phyloP scores from a whole-genome alignment of 2,113 vertebrate species.

The Damaliscus lunatus region DNA sequence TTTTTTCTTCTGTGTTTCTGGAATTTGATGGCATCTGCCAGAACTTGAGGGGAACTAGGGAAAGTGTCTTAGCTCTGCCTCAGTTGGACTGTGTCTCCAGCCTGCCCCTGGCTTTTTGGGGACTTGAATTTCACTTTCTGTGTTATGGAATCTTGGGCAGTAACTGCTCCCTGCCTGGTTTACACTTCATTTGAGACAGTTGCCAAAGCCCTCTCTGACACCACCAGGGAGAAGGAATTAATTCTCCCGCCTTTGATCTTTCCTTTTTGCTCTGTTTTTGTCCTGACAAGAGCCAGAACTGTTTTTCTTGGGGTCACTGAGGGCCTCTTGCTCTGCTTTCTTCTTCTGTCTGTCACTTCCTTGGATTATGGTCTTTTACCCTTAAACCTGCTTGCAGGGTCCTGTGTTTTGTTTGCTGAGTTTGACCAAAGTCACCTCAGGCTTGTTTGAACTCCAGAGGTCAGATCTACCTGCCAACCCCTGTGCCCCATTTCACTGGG shows the following conservation, averaged over 20 bases:
- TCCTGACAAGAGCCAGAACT: neutral
- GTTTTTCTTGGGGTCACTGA: neutral
- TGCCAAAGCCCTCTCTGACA: neutral
- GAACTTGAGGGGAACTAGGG: neutral
- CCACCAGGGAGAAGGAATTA: neutral
- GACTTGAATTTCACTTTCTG: neutral
- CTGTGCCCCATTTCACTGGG: neutral
- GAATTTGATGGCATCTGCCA: neutral
- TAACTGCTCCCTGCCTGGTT: neutral
- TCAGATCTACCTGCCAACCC: neutral
- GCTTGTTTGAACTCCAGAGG: neutral
- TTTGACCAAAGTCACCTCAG: neutral
- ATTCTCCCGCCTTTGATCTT: neutral
- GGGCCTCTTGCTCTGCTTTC: neutral
- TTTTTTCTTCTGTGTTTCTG: neutral
- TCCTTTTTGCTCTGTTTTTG: neutral
- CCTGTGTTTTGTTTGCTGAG: neutral
- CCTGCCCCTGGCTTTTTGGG: neutral
- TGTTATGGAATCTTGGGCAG: neutral
- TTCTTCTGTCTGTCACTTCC: neutral
- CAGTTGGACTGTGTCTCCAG: neutral
- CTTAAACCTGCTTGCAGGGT: neutral
- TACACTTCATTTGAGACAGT: neutral
- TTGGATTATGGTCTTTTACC: neutral
- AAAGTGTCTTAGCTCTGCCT: neutral